Evolutionary conservation across 2,113 vertebrate genomes (phyloP).

Genomic region (Alethe castanea): DNA sequence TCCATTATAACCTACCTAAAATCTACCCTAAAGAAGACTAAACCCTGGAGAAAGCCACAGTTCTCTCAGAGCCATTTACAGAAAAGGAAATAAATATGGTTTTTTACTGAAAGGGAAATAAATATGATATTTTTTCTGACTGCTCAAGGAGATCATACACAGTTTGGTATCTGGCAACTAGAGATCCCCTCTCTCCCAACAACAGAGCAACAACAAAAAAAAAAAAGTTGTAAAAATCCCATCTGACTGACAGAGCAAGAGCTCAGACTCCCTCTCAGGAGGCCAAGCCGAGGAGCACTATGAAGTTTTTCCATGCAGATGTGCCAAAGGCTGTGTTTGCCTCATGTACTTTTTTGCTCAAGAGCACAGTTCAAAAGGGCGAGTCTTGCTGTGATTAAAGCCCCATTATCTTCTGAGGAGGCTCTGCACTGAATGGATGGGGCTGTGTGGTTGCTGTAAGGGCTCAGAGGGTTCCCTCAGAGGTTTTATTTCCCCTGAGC

Average conservation of each 20-base stretch:
- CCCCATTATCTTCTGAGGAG: background rate
- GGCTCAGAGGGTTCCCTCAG: background rate
- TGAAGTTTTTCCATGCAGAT: constrained; percentile 48
- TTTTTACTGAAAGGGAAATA: background rate
- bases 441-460: background rate
- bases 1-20: background rate
- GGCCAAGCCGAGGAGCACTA: background rate
- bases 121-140: background rate
- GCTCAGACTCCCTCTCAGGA: background rate
- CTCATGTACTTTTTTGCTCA: background rate
- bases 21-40: background rate
- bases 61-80: background rate
- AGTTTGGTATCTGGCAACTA: background rate
- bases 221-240: constrained; percentile 7
- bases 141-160: background rate
- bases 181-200: background rate
- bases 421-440: background rate
- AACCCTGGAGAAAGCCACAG: background rate
- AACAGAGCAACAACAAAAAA: background rate
- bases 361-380: constrained; percentile 18
- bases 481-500: background rate
- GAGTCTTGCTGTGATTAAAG: constrained; percentile 57
- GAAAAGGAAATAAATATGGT: background rate
- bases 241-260: background rate
- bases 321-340: constrained; percentile 48